A percentile compares a stretch with the other conserved stretches of the same genome.
These are phyloP conservation scores for Epizoanthus illoricatus DNA, from an alignment of 92 coral and sea anemone species.

Conservation along the genomic window DNA sequence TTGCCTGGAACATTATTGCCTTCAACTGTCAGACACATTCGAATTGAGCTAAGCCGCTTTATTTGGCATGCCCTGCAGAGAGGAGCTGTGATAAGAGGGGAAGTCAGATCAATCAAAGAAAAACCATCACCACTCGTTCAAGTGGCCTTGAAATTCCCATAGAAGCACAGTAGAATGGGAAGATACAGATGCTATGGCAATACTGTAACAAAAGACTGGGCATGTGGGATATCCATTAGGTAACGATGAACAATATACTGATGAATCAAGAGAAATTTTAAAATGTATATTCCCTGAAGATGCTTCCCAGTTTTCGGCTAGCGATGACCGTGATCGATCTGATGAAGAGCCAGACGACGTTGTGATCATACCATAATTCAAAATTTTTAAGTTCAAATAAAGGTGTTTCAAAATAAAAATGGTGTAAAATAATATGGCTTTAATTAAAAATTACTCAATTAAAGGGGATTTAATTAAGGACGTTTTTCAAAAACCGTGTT, in stretches of 20 bases:
- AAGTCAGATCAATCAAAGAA: conserved; percentile 6
- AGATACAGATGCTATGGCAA: neutral
- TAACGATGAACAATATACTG: conserved; percentile 20
- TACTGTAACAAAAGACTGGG: conserved; percentile 10
- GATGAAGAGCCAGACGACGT: no score
- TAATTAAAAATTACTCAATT: no score
- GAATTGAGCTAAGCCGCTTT: conserved; percentile 57
- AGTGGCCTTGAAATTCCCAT: conserved; percentile 24
- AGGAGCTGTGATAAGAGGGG: conserved; percentile 23
- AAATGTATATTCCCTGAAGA: no score
- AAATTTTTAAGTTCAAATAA: no score
- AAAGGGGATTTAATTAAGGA: no score
- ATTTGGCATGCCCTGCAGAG: conserved; percentile 47
- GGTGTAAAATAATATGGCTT: no score
- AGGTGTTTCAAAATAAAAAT: no score
- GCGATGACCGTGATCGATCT: no score
- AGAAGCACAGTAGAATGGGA: conserved; percentile 20
- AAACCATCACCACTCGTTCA: conserved; percentile 23
- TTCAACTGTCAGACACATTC: conserved; percentile 62
- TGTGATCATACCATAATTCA: no score
- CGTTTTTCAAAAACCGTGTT: no score
- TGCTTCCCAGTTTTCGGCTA: no score
- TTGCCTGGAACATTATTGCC: conserved; percentile 63
- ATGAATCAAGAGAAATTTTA: conserved; percentile 13
- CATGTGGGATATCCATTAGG: conserved; percentile 25